Conservation (phyloP, 2,113 vertebrate genomes). For the Corythornis cristatus region DNA sequence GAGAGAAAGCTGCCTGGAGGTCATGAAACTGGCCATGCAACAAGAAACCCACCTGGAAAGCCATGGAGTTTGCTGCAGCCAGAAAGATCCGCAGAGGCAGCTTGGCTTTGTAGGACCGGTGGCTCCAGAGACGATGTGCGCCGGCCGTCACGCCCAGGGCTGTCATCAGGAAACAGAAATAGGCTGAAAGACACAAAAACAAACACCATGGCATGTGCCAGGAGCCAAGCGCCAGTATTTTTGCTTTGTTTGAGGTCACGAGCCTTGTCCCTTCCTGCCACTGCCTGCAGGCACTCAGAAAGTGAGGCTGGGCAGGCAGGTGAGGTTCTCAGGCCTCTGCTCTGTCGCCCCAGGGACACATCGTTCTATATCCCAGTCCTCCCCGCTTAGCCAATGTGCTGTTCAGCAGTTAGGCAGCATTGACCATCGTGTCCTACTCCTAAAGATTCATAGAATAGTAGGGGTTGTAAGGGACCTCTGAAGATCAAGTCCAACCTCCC, state of each 20-base stretch:
- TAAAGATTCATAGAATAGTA: too few species aligned
- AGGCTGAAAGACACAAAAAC: conserved; percentile 74
- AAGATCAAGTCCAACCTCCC: too few species aligned
- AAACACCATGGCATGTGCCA: neutral
- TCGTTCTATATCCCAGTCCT: neutral
- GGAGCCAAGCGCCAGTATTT: neutral
- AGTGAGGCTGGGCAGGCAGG: neutral
- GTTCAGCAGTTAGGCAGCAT: too few species aligned
- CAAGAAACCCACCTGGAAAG: conserved; percentile 78
- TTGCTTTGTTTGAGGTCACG: neutral
- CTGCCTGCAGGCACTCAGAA: neutral
- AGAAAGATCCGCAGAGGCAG: conserved; percentile 83
- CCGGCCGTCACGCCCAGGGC: conserved; percentile 80
- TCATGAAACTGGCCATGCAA: neutral
- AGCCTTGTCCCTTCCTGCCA: neutral
- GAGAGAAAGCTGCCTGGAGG: neutral
- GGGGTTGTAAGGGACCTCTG: too few species aligned
- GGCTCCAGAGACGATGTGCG: conserved; percentile 82
- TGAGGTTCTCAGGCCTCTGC: neutral
- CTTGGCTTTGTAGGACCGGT: conserved; percentile 85
- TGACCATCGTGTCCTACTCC: too few species aligned
- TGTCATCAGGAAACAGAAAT: conserved; percentile 79
- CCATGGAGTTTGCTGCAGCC: conserved; percentile 85
- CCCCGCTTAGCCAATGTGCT: too few species aligned
- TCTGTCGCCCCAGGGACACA: rapidly evolving